These are phyloP conservation scores for Drosophila borborema DNA, from an alignment of 2,888 invertebrate species.

Conservation along the genomic window DNA sequence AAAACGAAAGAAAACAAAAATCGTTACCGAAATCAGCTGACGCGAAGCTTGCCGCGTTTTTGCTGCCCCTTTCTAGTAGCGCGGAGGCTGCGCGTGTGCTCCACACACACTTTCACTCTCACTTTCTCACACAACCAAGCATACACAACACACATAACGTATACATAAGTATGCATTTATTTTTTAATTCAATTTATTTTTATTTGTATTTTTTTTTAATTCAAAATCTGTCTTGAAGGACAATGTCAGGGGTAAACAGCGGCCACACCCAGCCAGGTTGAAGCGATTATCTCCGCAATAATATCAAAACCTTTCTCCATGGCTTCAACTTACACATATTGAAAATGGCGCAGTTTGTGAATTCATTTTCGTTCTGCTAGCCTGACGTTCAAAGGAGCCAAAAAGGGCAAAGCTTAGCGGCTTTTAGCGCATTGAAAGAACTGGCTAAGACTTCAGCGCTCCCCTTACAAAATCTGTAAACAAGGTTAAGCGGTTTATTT, in stretches of 20 bases:
- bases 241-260: conserved; percentile 8
- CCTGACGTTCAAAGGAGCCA: background rate
- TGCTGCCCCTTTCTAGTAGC: conserved; percentile 19
- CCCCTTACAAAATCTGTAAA: conserved; percentile 5
- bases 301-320: background rate
- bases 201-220: background rate
- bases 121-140: conserved; percentile 11
- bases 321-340: background rate
- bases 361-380: background rate
- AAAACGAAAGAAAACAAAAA: conserved; percentile 47
- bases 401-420: background rate
- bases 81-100: conserved; percentile 49
- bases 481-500: conserved; percentile 4
- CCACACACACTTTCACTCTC: conserved; percentile 42
- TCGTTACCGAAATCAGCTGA: conserved; percentile 48
- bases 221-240: conserved; percentile 10
- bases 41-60: conserved; percentile 24
- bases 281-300: conserved; percentile 16
- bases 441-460: conserved; percentile 11
- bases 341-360: conserved; percentile 12
- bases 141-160: background rate
- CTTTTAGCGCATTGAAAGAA: conserved; percentile 13
- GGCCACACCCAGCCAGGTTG: conserved; percentile 25
- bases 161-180: conserved; percentile 1
- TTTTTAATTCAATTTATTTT: conserved; percentile 1